These are phyloP conservation scores for Ophonus ardosiacus DNA, from an alignment of 2,888 invertebrate genomes.

Conservation along the genomic window DNA sequence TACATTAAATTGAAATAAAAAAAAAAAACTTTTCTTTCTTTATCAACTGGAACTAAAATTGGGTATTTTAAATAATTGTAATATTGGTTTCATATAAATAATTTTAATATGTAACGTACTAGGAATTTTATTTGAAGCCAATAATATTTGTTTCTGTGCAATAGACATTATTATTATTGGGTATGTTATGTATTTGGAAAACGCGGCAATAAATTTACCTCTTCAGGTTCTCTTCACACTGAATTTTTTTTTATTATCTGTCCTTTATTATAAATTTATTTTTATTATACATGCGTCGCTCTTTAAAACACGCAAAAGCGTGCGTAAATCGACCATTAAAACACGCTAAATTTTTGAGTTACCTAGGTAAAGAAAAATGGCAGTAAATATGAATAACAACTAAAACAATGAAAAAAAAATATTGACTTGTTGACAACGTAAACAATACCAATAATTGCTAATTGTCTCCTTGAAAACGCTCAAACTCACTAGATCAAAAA, in stretches of 20 bases:
- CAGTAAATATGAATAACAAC: too few relatives aligned
- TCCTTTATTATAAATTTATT: neutral
- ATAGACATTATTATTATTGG: constrained; percentile 55
- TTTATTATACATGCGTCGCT: too few relatives aligned
- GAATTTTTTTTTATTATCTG: neutral
- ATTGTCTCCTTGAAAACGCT: too few relatives aligned
- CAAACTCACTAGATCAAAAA: too few relatives aligned
- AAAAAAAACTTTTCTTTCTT: constrained; percentile 46
- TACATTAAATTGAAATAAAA: constrained; percentile 31
- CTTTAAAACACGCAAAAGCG: too few relatives aligned
- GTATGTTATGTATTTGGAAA: constrained; percentile 59
- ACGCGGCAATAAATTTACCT: constrained; percentile 55
- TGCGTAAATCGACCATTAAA: too few relatives aligned
- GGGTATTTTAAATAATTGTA: constrained; percentile 52
- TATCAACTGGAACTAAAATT: constrained; percentile 19
- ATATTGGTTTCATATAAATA: constrained; percentile 61
- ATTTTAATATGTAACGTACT: constrained; percentile 55
- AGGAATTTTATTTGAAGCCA: constrained; percentile 60
- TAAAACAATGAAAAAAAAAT: too few relatives aligned
- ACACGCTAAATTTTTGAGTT: too few relatives aligned
- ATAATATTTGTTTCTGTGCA: constrained; percentile 62
- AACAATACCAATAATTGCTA: too few relatives aligned
- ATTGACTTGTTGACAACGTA: too few relatives aligned
- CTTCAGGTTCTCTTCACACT: constrained; percentile 61
- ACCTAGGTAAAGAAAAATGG: too few relatives aligned